These are phyloP conservation scores for Aplysia californica DNA, from an alignment of 1,140 invertebrate genomes.

Conservation along the genomic window DNA sequence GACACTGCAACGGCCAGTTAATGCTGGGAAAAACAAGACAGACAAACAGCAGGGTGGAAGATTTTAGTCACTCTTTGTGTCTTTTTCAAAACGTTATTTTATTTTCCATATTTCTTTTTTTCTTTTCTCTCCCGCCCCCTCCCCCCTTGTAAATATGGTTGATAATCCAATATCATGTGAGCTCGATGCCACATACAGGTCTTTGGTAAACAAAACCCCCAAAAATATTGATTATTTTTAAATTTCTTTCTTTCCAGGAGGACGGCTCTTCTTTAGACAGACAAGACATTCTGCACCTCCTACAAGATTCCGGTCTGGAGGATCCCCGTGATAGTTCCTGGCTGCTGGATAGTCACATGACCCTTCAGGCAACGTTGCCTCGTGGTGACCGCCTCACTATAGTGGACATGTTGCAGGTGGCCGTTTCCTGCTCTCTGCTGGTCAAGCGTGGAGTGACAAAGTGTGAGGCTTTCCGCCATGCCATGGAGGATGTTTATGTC, in stretches of 20 bases:
- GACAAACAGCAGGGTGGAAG: neutral
- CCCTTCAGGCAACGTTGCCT: slow-evolving; percentile 41
- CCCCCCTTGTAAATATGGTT: too few relatives aligned
- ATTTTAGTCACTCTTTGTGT: neutral
- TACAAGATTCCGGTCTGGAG: slow-evolving; percentile 47
- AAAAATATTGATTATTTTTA: too few relatives aligned
- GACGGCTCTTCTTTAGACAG: slow-evolving; percentile 45
- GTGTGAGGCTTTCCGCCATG: slow-evolving; percentile 70
- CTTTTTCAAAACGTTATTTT: neutral
- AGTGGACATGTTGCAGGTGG: slow-evolving; percentile 73
- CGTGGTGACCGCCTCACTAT: slow-evolving; percentile 53
- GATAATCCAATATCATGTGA: too few relatives aligned
- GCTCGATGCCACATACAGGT: neutral
- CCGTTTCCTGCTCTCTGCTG: slow-evolving; percentile 75
- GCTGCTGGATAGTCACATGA: slow-evolving; percentile 46
- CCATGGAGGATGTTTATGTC: slow-evolving; percentile 78
- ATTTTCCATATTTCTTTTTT: neutral
- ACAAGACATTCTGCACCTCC: slow-evolving; percentile 46
- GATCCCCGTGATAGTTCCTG: slow-evolving; percentile 47
- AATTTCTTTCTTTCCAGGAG: slow-evolving; percentile 39
- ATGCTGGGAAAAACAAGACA: neutral
- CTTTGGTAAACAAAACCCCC: neutral
- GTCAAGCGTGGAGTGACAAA: slow-evolving; percentile 72
- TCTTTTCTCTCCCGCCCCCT: too few relatives aligned
- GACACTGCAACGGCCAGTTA: neutral